Percentiles rank a stretch among this genome's conserved stretches.
phyloP scores from a whole-genome alignment of 1,140 invertebrate genomes.

The Panagrolaimus sp. region DNA sequence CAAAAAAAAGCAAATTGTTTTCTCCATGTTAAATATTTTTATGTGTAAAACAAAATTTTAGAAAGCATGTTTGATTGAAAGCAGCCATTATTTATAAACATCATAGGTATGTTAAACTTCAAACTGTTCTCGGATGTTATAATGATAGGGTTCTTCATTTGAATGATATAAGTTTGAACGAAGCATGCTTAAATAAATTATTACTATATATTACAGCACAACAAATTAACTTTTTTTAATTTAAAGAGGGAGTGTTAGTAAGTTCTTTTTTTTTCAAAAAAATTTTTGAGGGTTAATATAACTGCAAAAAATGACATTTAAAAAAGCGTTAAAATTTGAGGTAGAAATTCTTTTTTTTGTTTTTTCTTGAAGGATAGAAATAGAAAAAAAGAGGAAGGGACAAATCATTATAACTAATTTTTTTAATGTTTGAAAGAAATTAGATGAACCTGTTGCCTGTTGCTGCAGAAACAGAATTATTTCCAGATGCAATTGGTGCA shows the following conservation, averaged over 20 bases:
- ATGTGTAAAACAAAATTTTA: background rate
- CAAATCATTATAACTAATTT: background rate
- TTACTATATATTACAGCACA: too few relatives aligned
- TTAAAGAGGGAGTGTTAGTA: too few relatives aligned
- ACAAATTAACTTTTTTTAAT: too few relatives aligned
- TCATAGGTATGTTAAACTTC: constrained; percentile 2
- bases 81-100: background rate
- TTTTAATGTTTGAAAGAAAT: constrained; percentile 2
- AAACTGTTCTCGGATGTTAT: background rate
- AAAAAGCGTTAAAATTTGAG: too few relatives aligned
- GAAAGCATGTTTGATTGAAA: background rate
- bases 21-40: background rate
- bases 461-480: background rate
- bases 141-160: background rate
- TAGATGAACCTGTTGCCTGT: constrained; percentile 13
- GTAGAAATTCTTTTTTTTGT: too few relatives aligned
- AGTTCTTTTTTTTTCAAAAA: too few relatives aligned
- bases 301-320: too few relatives aligned
- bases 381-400: background rate
- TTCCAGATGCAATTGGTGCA: constrained; percentile 7
- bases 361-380: too few relatives aligned
- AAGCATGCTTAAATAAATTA: constrained; percentile 11
- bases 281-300: too few relatives aligned
- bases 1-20: background rate
- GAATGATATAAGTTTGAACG: constrained; percentile 2